Percentiles rank a stretch among this genome's conserved stretches.
Evolutionary conservation across 2,888 invertebrate species (phyloP).

Genomic region (Macropis europaea): DNA sequence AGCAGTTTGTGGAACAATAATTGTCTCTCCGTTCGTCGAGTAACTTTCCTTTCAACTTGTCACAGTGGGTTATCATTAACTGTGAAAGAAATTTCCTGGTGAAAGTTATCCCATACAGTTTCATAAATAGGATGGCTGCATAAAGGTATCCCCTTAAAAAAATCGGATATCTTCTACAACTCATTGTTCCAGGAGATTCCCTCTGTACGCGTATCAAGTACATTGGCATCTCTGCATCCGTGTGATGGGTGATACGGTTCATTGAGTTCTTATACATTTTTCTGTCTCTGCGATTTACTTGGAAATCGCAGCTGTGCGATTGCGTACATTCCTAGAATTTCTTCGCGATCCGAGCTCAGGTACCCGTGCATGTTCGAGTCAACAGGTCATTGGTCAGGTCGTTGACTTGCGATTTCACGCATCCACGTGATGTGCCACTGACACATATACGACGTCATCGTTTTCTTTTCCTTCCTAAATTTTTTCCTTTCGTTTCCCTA

Average conservation of each 20-base stretch:
- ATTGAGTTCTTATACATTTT: no score
- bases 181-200: no score
- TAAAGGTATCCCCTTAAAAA: not conserved
- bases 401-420: slow-evolving; percentile 77
- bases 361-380: slow-evolving; percentile 43
- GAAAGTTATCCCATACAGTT: slow-evolving; percentile 32
- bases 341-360: slow-evolving; percentile 11
- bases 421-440: slow-evolving; percentile 74
- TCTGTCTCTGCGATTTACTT: no score
- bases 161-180: no score
- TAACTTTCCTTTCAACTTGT: slow-evolving; percentile 12
- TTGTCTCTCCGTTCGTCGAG: not conserved
- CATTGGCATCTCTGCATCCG: no score
- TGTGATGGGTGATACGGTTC: no score
- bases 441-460: slow-evolving; percentile 70
- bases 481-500: slow-evolving; percentile 51
- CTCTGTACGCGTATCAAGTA: no score
- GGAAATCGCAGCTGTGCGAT: not conserved
- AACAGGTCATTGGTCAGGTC: slow-evolving; percentile 69
- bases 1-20: not conserved
- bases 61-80: slow-evolving; percentile 1
- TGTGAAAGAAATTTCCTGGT: slow-evolving; percentile 41
- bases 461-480: slow-evolving; percentile 42
- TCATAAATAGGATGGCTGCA: not conserved
- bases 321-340: slow-evolving; percentile 16